Evolutionary conservation across 1,140 invertebrate species (phyloP), one percentile per base, ranked within the genome.

Genomic region (Calephelis virginiensis): DNA sequence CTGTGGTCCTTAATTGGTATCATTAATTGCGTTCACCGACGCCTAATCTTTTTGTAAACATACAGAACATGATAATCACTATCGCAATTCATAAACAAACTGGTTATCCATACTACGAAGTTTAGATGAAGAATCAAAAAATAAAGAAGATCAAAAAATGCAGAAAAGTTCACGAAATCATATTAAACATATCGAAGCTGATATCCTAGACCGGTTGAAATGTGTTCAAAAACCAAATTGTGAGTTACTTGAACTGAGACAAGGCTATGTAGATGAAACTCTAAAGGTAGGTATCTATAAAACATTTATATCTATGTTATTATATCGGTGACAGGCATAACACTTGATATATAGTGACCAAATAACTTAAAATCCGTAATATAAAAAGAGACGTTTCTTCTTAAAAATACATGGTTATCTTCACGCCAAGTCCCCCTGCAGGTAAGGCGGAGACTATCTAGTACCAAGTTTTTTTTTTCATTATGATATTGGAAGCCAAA

Each of bases 181-280:
- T 74, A 60, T 92, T 37, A 78, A 82, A 73, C 72, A 83, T 61
- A 83, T 92, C 64, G 74, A 86, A 70, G 72, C 47, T 40, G 73
- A 70, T 63, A 67, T 91, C 7, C 48, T 61, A 56, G 66, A 69
- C 9, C 81, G 89, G 67, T 62, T 91, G 45, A 79, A 82, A 66
- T 47, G 64, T 12, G 46, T 89, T n/a, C 85, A 83, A 75, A 74
- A 70, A 46, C 67, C 72, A 47, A 70, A 73, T 67, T 81, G 77
- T 67, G 78, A 86, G 60, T 65, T 90, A 49, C 72, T 89, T 17
- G 81, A 85, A 73, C 77, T 70, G 50, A 74, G 80, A 59, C 83
- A 89, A 68, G 43, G 70, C 37, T 80, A 86, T 66, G 68, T 69
- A 47, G 87, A 91, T 75, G 66, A 83, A 72, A 61, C 89, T 60